Conservation (phyloP, 2,797 vertebrate genomes). For the Chelonia mydas region DNA sequence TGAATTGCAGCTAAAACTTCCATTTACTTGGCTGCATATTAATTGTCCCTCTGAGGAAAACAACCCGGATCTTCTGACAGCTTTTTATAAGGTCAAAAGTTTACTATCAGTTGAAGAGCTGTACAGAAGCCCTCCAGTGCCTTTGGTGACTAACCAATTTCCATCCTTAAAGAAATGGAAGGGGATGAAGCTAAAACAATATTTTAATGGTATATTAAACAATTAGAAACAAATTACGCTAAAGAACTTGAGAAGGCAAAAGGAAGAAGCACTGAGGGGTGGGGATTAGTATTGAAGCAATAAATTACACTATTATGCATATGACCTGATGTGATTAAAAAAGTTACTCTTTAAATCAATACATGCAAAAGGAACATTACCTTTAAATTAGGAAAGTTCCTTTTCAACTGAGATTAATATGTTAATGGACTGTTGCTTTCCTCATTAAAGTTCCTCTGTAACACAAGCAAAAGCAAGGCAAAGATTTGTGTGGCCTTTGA, state of each 20-base stretch:
- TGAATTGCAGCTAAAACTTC: constrained; percentile 50
- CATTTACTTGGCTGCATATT: constrained; percentile 22
- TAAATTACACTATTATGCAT: background rate
- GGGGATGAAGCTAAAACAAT: background rate
- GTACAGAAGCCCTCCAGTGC: constrained; percentile 36
- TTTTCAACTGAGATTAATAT: background rate
- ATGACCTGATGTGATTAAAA: background rate
- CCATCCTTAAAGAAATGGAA: background rate
- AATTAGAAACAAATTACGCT: constrained; percentile 8
- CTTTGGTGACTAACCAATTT: constrained; percentile 45
- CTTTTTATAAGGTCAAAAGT: constrained; percentile 33
- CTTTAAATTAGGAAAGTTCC: background rate
- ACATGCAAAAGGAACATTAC: background rate
- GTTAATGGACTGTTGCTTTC: background rate
- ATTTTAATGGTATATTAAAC: constrained; percentile 9
- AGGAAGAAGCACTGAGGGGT: constrained; percentile 7
- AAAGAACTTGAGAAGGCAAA: constrained; percentile 22
- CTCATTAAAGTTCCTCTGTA: background rate
- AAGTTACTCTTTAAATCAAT: background rate
- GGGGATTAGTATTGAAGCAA: background rate
- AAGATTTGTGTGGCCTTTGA: background rate
- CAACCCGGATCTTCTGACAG: constrained; percentile 29
- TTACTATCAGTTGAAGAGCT: constrained; percentile 33
- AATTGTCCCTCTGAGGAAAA: background rate
- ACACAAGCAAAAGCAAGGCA: background rate